Conservation (phyloP, 2,888 invertebrate species). For the Exephanes ischioxanthus region DNA sequence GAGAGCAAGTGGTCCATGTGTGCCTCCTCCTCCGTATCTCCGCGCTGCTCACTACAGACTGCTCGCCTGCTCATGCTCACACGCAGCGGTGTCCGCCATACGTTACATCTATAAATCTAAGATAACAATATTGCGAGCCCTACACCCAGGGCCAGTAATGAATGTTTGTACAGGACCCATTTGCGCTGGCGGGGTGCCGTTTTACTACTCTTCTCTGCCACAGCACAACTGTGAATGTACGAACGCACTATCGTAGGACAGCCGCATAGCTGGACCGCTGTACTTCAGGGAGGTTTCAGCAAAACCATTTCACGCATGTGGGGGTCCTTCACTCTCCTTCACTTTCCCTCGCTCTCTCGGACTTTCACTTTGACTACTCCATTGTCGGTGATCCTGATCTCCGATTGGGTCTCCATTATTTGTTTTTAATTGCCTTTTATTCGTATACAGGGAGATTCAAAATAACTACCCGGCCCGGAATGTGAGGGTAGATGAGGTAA, state of each 20-base stretch:
- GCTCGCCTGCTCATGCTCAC: conserved; percentile 71
- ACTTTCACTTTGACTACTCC: not conserved
- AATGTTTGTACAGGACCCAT: conserved; percentile 84
- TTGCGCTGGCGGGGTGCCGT: conserved; percentile 78
- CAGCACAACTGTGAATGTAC: conserved; percentile 51
- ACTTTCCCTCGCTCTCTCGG: conserved; percentile 65
- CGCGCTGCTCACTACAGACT: conserved; percentile 60
- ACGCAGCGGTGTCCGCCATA: conserved; percentile 82
- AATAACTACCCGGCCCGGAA: too few species aligned
- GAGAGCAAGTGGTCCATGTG: conserved; percentile 66
- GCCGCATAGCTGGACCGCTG: conserved; percentile 27
- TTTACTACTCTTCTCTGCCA: conserved; percentile 49
- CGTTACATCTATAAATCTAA: conserved; percentile 85
- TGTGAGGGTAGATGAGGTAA: too few species aligned
- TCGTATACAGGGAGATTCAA: not conserved
- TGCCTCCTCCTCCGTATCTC: conserved; percentile 52
- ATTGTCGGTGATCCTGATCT: conserved; percentile 4
- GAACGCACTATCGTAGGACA: conserved; percentile 54
- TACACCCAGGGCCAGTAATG: conserved; percentile 80
- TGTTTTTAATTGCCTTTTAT: not conserved
- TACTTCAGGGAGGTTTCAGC: conserved; percentile 68
- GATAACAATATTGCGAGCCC: conserved; percentile 84
- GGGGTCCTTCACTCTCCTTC: conserved; percentile 71
- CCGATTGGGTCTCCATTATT: not conserved
- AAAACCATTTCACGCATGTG: conserved; percentile 82